phyloP scores from a whole-genome alignment of 2,888 invertebrate genomes.

The Horisme vitalbata region DNA sequence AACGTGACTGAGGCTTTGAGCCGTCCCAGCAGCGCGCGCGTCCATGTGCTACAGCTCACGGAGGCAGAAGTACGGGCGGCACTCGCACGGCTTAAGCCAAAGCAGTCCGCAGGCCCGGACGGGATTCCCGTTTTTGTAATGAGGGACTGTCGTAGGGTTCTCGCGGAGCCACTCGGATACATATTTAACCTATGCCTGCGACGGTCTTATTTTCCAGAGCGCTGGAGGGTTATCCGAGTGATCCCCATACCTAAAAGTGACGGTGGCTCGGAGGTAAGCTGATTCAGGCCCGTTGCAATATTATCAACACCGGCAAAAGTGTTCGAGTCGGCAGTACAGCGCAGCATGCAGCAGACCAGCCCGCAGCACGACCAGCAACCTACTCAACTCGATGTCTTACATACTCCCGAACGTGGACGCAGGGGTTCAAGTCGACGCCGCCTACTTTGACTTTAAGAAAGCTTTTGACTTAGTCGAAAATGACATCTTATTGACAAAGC shows the following conservation, averaged over 20 bases:
- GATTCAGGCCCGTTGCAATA: conserved; percentile 25
- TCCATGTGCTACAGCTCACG: too few relatives aligned
- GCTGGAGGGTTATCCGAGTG: not conserved
- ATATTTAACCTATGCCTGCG: not conserved
- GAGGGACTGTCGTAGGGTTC: not conserved
- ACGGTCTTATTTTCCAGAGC: too few relatives aligned
- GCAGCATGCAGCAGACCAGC: conserved; percentile 1
- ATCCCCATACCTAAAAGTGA: conserved; percentile 1
- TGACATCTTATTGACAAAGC: conserved; percentile 18
- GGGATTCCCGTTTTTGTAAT: not conserved
- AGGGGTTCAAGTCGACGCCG: conserved; percentile 17
- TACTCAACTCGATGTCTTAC: not conserved
- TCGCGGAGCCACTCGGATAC: not conserved
- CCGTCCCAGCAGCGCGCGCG: too few relatives aligned
- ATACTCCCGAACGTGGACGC: conserved; percentile 14
- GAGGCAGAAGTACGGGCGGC: too few relatives aligned
- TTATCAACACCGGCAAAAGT: conserved; percentile 20
- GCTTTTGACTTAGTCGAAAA: conserved; percentile 21
- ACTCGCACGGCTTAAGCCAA: too few relatives aligned
- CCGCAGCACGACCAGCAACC: conserved; percentile 17
- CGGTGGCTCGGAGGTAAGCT: not conserved
- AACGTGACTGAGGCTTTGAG: too few relatives aligned
- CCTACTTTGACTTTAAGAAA: conserved; percentile 24
- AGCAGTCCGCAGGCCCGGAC: too few relatives aligned
- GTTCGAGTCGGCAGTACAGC: conserved; percentile 8